Conservation (phyloP, 2,888 invertebrate genomes). For the Drosophila conformis region DNA sequence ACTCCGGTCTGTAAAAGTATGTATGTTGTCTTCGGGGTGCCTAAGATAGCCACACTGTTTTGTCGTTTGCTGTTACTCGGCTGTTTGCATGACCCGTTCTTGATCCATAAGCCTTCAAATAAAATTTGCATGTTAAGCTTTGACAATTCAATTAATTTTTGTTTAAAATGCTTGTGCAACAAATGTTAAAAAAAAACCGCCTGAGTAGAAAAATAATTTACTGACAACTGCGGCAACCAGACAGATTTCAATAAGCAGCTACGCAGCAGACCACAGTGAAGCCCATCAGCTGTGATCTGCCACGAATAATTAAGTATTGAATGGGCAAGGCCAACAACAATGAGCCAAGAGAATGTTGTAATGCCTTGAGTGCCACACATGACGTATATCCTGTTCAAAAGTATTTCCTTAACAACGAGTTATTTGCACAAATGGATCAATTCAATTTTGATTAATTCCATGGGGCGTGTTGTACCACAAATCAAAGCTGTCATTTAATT, state of each 20-base stretch:
- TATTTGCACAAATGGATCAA: constrained; percentile 10
- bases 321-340: constrained; percentile 38
- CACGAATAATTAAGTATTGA: background rate
- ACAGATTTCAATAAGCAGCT: constrained; percentile 18
- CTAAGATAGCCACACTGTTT: background rate
- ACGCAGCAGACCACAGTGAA: constrained; percentile 46
- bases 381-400: constrained; percentile 31
- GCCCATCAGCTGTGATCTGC: constrained; percentile 4
- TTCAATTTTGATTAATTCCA: background rate
- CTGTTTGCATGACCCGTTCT: constrained; percentile 28
- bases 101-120: constrained; percentile 24
- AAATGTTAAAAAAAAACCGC: background rate
- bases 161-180: constrained; percentile 11
- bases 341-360: constrained; percentile 41
- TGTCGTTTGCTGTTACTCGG: background rate
- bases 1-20: background rate
- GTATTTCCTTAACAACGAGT: constrained; percentile 5
- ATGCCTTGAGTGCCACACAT: constrained; percentile 3
- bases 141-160: constrained; percentile 72
- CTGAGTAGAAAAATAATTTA: constrained; percentile 24
- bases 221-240: constrained; percentile 13
- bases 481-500: background rate
- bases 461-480: background rate
- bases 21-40: background rate
- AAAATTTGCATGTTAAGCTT: constrained; percentile 43